A percentile compares a stretch with the other conserved stretches of the same genome.
Conservation (phyloP, 2,888 invertebrate species). For the Platypus cylindrus region DNA sequence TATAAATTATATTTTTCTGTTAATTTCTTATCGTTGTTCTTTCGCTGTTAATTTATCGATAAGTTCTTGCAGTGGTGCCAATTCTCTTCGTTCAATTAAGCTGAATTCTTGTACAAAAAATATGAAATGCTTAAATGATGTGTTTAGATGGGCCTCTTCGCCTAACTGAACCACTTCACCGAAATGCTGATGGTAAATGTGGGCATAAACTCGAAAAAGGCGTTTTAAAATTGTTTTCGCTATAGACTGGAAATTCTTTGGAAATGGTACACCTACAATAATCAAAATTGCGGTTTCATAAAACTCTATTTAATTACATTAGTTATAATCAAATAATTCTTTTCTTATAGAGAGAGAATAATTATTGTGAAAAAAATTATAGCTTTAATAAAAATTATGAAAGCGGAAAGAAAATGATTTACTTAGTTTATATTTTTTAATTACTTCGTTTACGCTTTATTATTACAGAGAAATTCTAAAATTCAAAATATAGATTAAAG, state of each 20-base stretch:
- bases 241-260: conserved; percentile 91
- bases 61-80: conserved; percentile 93
- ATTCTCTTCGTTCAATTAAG: conserved; percentile 89
- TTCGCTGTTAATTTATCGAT: conserved; percentile 92
- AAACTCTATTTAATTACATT: too few species aligned
- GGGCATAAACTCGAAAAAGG: conserved; percentile 96
- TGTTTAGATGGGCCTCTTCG: conserved; percentile 98
- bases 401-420: conserved; percentile 2
- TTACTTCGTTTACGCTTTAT: too few species aligned
- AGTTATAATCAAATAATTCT: too few species aligned
- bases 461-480: too few species aligned
- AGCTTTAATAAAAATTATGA: neutral
- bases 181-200: conserved; percentile 99
- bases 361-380: too few species aligned
- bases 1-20: too few species aligned
- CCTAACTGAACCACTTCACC: conserved; percentile 93
- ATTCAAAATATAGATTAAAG: too few species aligned
- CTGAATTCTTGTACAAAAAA: conserved; percentile 97
- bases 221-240: conserved; percentile 97
- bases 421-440: too few species aligned
- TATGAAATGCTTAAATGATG: conserved; percentile 99
- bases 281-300: conserved; percentile 1
- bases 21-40: conserved; percentile 62
- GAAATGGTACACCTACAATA: conserved; percentile 81
- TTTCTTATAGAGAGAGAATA: too few species aligned